phyloP scores from a whole-genome alignment of 2,888 invertebrate genomes.

The Philonicus albiceps region DNA sequence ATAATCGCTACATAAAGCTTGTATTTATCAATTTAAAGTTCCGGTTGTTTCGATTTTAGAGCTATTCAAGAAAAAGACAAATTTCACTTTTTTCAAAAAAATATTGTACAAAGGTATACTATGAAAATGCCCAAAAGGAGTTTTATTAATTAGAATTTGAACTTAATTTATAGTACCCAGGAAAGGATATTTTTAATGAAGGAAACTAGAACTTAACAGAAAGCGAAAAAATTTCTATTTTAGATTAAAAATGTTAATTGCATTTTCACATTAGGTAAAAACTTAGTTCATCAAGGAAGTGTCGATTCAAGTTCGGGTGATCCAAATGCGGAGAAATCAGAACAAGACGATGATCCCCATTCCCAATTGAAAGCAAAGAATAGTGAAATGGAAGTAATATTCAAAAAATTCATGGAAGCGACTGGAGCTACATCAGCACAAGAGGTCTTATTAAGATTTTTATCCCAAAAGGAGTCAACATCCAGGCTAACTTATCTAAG shows the following conservation, averaged over 20 bases:
- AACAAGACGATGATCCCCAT: slow-evolving; percentile 59
- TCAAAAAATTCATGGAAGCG: slow-evolving; percentile 77
- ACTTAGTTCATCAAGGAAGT: slow-evolving; percentile 69
- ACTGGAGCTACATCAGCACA: slow-evolving; percentile 79
- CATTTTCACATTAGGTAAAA: slow-evolving; percentile 49
- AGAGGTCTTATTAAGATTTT: slow-evolving; percentile 78
- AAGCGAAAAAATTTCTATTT: too few species aligned
- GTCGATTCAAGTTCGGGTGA: slow-evolving; percentile 66
- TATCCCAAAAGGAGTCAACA: slow-evolving; percentile 77
- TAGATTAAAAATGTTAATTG: neutral
- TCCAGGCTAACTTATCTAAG: slow-evolving; percentile 75
- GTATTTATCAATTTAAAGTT: too few species aligned
- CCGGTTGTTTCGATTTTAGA: too few species aligned
- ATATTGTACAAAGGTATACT: too few species aligned
- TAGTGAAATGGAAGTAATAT: slow-evolving; percentile 70
- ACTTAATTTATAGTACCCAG: too few species aligned
- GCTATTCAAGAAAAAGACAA: too few species aligned
- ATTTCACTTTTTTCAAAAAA: too few species aligned
- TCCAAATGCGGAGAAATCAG: slow-evolving; percentile 59
- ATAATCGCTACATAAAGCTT: too few species aligned
- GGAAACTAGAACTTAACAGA: too few species aligned
- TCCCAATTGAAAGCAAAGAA: slow-evolving; percentile 57
- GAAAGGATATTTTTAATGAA: too few species aligned
- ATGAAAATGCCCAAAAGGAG: too few species aligned
- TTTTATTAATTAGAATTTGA: too few species aligned